These are phyloP conservation scores for Oreohelix idahoensis DNA, from an alignment of 1,140 invertebrate genomes.

Conservation along the genomic window DNA sequence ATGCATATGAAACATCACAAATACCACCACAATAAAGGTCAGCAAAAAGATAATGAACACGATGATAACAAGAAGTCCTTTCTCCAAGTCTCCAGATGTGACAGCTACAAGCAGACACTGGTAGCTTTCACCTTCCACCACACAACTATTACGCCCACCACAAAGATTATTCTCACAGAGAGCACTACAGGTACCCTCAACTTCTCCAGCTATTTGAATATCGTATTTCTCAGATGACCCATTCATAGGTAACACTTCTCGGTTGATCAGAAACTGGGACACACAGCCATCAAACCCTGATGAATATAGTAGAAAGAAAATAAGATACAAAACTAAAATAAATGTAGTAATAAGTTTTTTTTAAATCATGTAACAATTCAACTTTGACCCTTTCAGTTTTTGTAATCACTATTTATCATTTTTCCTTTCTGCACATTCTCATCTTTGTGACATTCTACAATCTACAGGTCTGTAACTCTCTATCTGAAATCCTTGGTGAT, in stretches of 20 bases:
- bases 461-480: no score
- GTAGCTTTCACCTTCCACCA: constrained; percentile 43
- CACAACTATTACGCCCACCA: constrained; percentile 46
- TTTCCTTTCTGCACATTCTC: no score
- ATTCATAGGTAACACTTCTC: constrained; percentile 90
- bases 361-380: no score
- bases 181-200: constrained; percentile 51
- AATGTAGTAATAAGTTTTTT: no score
- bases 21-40: constrained; percentile 87
- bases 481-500: no score
- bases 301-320: constrained; percentile 46
- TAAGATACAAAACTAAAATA: no score
- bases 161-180: constrained; percentile 54
- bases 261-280: constrained; percentile 90
- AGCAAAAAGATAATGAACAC: constrained; percentile 63
- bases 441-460: no score
- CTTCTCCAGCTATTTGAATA: constrained; percentile 49
- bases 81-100: constrained; percentile 54
- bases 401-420: no score
- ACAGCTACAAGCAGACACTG: constrained; percentile 77
- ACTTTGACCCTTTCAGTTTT: no score
- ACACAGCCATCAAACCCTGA: constrained; percentile 89
- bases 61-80: constrained; percentile 63
- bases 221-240: constrained; percentile 76
- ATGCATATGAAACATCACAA: constrained; percentile 89